These are phyloP conservation scores for Mayetiola destructor DNA, from an alignment of 2,888 invertebrate species.

Conservation along the genomic window DNA sequence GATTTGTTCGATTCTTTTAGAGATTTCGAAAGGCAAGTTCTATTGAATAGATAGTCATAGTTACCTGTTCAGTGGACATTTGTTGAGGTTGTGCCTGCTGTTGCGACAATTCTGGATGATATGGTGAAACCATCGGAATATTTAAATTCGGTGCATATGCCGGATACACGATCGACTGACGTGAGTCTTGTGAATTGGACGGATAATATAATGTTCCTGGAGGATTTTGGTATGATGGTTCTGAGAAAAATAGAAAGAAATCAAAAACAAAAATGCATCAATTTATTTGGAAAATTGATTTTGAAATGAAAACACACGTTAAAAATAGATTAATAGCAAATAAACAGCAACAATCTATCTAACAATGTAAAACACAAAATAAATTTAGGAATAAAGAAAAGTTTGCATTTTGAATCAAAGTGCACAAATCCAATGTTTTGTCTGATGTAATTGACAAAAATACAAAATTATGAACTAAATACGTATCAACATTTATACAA, in stretches of 20 bases:
- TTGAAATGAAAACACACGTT: no score
- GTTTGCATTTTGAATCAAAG: background rate
- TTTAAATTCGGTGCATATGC: constrained; percentile 27
- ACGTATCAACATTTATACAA: no score
- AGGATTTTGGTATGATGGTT: constrained; percentile 38
- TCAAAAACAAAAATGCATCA: background rate
- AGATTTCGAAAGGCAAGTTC: constrained; percentile 16
- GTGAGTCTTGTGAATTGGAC: constrained; percentile 33
- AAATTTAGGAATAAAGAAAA: no score
- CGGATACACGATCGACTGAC: constrained; percentile 29
- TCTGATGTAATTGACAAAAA: background rate
- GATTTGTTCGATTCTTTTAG: constrained; percentile 19
- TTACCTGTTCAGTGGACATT: constrained; percentile 23
- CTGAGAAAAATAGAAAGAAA: constrained; percentile 27
- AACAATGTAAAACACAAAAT: no score
- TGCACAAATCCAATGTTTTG: background rate
- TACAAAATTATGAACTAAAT: no score
- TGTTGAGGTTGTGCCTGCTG: constrained; percentile 22
- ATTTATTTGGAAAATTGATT: no score
- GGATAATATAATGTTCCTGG: constrained; percentile 37
- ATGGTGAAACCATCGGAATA: constrained; percentile 28
- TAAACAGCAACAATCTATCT: no score
- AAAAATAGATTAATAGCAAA: no score
- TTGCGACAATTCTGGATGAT: constrained; percentile 29
- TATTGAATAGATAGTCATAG: background rate